Percentiles rank a stretch among this genome's conserved stretches.
Conservation (phyloP, 1,140 invertebrate species). For the Calephelis virginiensis region DNA sequence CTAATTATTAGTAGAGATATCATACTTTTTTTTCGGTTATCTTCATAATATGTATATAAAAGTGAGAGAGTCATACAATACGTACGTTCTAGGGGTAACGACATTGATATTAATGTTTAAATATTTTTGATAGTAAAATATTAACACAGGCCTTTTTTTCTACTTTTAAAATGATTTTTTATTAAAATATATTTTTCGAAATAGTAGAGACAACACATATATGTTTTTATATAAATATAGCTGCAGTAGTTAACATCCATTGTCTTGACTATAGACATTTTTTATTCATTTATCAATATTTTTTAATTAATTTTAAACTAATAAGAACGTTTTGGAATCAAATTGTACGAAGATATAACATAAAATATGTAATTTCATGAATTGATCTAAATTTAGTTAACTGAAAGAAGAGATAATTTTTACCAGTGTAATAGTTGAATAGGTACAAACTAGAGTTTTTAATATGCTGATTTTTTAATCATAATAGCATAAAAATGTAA, state of each 20-base stretch:
- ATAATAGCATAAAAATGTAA: background rate
- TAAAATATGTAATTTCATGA: too few species aligned
- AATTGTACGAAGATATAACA: too few species aligned
- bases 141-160: background rate
- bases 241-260: too few species aligned
- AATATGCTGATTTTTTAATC: too few species aligned
- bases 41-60: conserved; percentile 1
- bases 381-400: too few species aligned
- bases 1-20: background rate
- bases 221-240: background rate
- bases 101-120: background rate
- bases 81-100: background rate
- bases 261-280: too few species aligned
- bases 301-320: too few species aligned
- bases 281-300: too few species aligned
- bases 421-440: too few species aligned
- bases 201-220: background rate
- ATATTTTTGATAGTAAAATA: background rate
- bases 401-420: too few species aligned
- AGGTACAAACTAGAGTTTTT: too few species aligned
- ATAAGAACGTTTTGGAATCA: too few species aligned
- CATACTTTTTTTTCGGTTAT: background rate
- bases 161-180: background rate
- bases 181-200: background rate
- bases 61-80: background rate